These are phyloP conservation scores for Cepaea nemoralis DNA, from an alignment of 1,140 invertebrate genomes.

Conservation along the genomic window DNA sequence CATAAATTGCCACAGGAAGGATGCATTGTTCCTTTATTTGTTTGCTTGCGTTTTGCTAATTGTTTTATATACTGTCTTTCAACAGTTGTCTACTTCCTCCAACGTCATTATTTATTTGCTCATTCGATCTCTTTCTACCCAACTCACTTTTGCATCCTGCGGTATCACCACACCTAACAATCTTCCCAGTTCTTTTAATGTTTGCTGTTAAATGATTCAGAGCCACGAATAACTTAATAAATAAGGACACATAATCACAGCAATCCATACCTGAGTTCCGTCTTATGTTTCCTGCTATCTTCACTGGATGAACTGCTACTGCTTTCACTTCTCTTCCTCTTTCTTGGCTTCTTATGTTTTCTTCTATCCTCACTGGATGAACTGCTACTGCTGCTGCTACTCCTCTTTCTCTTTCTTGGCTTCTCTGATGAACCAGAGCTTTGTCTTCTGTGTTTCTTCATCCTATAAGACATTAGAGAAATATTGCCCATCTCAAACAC, in stretches of 20 bases:
- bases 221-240: no score
- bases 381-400: not conserved
- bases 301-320: not conserved
- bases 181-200: no score
- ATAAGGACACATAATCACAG: not conserved
- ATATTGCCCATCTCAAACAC: not conserved
- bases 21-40: no score
- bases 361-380: not conserved
- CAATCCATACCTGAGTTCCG: not conserved
- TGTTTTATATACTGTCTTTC: no score
- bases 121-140: no score
- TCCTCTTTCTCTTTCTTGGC: constrained; percentile 36
- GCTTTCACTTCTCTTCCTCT: constrained; percentile 13
- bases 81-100: no score
- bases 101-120: no score
- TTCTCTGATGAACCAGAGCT: constrained; percentile 27
- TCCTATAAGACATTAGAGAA: not conserved
- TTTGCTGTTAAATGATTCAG: no score
- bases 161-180: no score
- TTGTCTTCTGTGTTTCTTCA: constrained; percentile 5
- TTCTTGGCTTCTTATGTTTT: constrained; percentile 33
- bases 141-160: no score
- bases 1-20: no score
- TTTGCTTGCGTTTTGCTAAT: no score
- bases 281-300: not conserved